Conservation (phyloP, 2,797 vertebrate species). For the Phyllotis vaccarum region DNA sequence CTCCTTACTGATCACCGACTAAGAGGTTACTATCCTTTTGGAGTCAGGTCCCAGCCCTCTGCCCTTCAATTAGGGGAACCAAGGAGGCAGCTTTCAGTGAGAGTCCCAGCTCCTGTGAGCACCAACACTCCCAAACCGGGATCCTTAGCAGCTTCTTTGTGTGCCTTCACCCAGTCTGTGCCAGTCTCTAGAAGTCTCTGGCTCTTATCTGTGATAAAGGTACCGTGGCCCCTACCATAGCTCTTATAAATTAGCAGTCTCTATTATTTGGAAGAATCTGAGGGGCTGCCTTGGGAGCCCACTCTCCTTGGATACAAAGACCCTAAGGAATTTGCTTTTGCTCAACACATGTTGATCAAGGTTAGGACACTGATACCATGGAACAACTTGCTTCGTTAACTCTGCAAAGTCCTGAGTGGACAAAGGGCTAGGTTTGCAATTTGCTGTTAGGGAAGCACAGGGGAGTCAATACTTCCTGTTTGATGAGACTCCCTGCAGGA, state of each 20-base stretch:
- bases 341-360: not conserved
- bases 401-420: not conserved
- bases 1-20: no score
- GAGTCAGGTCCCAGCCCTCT: not conserved
- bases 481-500: rapidly evolving
- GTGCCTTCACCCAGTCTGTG: not conserved
- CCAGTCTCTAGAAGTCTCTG: not conserved
- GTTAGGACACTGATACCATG: not conserved
- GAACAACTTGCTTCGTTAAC: not conserved
- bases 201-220: not conserved
- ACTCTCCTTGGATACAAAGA: not conserved
- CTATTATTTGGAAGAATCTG: not conserved
- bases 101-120: not conserved
- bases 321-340: not conserved
- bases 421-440: not conserved
- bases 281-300: not conserved
- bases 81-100: not conserved
- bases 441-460: not conserved
- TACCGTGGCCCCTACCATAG: no score
- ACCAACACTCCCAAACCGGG: not conserved
- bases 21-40: not conserved
- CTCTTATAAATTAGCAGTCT: not conserved
- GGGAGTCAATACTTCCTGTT: not conserved
- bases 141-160: rapidly evolving
- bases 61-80: not conserved